A percentile compares a stretch with the other conserved stretches of the same genome.
Evolutionary conservation across 2,113 vertebrate genomes (phyloP).

Genomic region (Pachyramphus minor): DNA sequence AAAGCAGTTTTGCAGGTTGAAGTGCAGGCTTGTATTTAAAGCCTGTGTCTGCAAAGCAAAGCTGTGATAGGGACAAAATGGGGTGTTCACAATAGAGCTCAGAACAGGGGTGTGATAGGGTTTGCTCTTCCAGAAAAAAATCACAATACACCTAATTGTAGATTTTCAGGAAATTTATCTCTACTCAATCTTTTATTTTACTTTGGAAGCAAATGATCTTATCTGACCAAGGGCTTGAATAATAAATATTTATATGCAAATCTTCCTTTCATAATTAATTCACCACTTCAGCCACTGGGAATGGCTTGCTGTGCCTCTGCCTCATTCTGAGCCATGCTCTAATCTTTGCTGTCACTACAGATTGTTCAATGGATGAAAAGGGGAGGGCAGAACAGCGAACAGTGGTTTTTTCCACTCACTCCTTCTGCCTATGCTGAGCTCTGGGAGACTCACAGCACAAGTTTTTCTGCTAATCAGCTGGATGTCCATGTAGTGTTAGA

Average conservation of each 20-base stretch:
- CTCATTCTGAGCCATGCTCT: neutral
- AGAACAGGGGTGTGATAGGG: neutral
- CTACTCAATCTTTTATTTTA: neutral
- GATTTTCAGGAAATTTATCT: neutral
- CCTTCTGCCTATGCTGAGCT: neutral
- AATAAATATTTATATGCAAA: conserved; percentile 3
- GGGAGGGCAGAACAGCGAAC: neutral
- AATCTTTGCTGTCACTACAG: conserved; percentile 16
- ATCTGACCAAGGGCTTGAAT: neutral
- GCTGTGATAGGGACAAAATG: neutral
- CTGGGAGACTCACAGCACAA: neutral
- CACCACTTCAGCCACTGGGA: neutral
- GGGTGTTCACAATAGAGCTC: neutral
- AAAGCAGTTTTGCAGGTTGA: neutral
- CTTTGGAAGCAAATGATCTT: neutral
- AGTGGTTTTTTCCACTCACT: conserved; percentile 41
- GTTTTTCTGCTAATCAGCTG: neutral
- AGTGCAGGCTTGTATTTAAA: neutral
- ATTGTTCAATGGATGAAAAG: neutral
- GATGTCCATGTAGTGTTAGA: neutral
- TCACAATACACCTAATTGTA: neutral
- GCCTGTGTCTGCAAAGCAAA: neutral
- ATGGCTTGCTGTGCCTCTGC: conserved; percentile 2
- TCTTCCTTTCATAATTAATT: conserved; percentile 14
- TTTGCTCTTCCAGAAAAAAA: neutral